phyloP scores from a whole-genome alignment of 2,797 vertebrate genomes.

The Crypturellus tataupa region DNA sequence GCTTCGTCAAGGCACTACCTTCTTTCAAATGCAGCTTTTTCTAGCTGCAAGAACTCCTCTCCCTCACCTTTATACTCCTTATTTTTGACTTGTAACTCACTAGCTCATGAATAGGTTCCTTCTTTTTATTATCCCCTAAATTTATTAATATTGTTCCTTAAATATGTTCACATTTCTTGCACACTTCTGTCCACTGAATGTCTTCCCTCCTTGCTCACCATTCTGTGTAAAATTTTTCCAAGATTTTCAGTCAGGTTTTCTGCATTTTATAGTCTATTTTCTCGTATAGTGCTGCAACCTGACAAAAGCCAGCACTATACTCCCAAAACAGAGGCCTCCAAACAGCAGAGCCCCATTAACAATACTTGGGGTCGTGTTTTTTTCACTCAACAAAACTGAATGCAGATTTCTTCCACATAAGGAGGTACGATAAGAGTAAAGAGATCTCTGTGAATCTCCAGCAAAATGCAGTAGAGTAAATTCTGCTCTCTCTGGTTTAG shows the following conservation, averaged over 20 bases:
- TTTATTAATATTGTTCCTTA: not conserved
- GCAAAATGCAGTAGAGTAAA: not conserved
- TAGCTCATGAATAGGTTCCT: not conserved
- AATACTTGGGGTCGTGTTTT: not conserved
- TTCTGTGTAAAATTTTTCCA: not conserved
- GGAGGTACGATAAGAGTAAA: not conserved
- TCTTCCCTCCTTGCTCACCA: not conserved
- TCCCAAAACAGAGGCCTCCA: not conserved
- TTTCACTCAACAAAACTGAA: not conserved
- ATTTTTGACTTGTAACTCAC: not conserved
- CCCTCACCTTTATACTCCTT: not conserved
- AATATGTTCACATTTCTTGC: not conserved
- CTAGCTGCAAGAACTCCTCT: not conserved
- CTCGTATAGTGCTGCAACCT: accelerated
- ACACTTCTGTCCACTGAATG: not conserved
- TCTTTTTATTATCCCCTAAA: not conserved
- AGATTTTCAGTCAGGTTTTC: not conserved
- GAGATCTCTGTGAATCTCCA: not conserved
- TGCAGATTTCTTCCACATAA: not conserved
- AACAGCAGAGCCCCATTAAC: not conserved
- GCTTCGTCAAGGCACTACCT: not conserved
- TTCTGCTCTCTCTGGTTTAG: not conserved
- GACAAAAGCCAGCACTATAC: not conserved
- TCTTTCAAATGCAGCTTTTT: not conserved
- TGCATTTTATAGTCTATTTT: not conserved